phyloP scores from a whole-genome alignment of 2,113 vertebrate genomes.

The Chaetodon auriga region DNA sequence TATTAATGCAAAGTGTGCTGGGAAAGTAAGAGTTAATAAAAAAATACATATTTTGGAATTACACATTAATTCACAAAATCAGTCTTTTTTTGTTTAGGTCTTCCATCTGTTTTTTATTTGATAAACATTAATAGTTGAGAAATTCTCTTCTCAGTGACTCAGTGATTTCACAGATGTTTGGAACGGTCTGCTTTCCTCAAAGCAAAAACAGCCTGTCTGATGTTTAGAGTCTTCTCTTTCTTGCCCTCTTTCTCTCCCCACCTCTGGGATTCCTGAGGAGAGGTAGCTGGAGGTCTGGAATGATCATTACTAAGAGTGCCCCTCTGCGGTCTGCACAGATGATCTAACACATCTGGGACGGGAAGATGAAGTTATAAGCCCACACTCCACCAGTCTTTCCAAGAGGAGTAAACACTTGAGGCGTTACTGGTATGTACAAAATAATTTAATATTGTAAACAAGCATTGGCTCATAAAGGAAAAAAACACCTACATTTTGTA shows the following conservation, averaged over 20 bases:
- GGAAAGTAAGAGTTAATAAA: background rate
- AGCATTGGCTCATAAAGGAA: slow-evolving; percentile 57
- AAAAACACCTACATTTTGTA: slow-evolving; percentile 28
- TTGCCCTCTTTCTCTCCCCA: slow-evolving; percentile 45
- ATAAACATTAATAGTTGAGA: slow-evolving; percentile 55
- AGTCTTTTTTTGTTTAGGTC: slow-evolving; percentile 7
- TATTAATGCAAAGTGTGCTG: slow-evolving; percentile 1
- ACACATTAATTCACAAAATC: background rate
- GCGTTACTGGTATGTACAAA: slow-evolving; percentile 54
- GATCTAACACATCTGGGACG: slow-evolving; percentile 59
- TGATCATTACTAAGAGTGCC: slow-evolving; percentile 66
- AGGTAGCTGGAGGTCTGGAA: slow-evolving; percentile 74
- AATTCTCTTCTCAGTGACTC: slow-evolving; percentile 40
- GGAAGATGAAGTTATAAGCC: slow-evolving; percentile 5
- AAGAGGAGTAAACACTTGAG: slow-evolving; percentile 32
- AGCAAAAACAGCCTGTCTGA: slow-evolving; percentile 65
- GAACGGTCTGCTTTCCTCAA: slow-evolving; percentile 52
- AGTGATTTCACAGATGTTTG: slow-evolving; percentile 79
- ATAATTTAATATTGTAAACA: slow-evolving; percentile 78
- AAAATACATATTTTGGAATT: background rate
- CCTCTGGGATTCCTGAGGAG: slow-evolving; percentile 64
- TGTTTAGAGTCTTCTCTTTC: slow-evolving; percentile 56
- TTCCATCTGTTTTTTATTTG: slow-evolving; percentile 42
- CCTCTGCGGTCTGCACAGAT: slow-evolving; percentile 56
- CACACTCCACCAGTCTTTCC: background rate